These are phyloP conservation scores for Macrotis lagotis DNA, from an alignment of 2,113 vertebrate species.

Conservation along the genomic window DNA sequence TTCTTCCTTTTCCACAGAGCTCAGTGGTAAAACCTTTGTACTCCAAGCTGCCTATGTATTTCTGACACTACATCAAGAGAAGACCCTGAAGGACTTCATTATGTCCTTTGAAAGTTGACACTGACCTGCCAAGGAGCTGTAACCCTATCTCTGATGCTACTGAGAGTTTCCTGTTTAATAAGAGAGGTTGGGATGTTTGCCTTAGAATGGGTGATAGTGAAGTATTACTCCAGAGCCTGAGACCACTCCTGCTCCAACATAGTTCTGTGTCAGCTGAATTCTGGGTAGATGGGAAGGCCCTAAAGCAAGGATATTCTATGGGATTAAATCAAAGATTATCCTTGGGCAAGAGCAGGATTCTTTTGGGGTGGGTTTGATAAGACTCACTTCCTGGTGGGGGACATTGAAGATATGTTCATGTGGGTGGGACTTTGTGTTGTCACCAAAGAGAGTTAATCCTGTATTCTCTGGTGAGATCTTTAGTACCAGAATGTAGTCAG, in stretches of 20 bases:
- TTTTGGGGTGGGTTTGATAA: conserved; percentile 39
- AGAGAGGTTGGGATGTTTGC: neutral
- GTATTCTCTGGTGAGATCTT: neutral
- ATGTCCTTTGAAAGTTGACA: conserved; percentile 51
- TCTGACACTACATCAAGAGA: neutral
- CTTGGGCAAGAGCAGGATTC: conserved; percentile 72
- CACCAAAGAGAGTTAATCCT: neutral
- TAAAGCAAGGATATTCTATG: conserved; percentile 1
- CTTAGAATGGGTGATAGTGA: neutral
- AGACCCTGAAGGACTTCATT: conserved; percentile 27
- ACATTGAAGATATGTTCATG: conserved; percentile 59
- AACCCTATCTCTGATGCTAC: conserved; percentile 62
- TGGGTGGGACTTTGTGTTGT: conserved; percentile 69
- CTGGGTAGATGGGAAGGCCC: conserved; percentile 57
- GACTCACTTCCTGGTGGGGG: conserved; percentile 51
- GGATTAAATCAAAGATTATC: conserved; percentile 7
- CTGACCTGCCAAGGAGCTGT: neutral
- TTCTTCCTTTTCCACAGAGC: conserved; percentile 9
- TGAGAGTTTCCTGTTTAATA: conserved; percentile 44
- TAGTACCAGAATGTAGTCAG: neutral
- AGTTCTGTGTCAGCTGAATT: conserved; percentile 47
- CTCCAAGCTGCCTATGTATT: conserved; percentile 46
- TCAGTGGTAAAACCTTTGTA: conserved; percentile 43
- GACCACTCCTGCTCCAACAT: neutral
- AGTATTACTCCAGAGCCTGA: neutral